A percentile compares a stretch with the other conserved stretches of the same genome.
phyloP scores from a whole-genome alignment of 1,140 invertebrate species.

The Coptotermes formosanus region DNA sequence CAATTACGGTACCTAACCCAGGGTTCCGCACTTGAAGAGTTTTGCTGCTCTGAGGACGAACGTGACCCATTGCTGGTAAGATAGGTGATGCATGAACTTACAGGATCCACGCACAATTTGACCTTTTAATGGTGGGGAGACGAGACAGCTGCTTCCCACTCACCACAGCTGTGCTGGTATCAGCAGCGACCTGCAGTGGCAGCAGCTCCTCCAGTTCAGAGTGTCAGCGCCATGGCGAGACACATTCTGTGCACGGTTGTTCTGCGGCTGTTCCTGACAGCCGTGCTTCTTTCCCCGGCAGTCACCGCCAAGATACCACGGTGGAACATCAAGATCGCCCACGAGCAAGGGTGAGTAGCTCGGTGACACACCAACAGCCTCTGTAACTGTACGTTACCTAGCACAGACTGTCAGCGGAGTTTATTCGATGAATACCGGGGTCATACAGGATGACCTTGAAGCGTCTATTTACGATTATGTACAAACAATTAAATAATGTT shows the following conservation, averaged over 20 bases:
- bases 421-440: too few relatives aligned
- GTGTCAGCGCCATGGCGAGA: background rate
- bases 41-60: too few relatives aligned
- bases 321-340: slow-evolving; percentile 47
- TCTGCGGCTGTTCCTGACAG: background rate
- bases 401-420: too few relatives aligned
- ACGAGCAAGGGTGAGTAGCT: slow-evolving; percentile 45
- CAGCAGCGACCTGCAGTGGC: background rate
- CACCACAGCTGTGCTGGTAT: background rate
- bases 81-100: too few relatives aligned
- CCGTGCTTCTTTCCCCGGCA: background rate
- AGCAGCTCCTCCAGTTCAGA: background rate
- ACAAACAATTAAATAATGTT: too few relatives aligned
- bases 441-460: too few relatives aligned
- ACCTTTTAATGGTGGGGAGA: background rate
- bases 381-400: too few relatives aligned
- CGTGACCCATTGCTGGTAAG: too few relatives aligned
- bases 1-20: too few relatives aligned
- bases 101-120: background rate
- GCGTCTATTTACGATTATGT: too few relatives aligned
- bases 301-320: slow-evolving; percentile 41
- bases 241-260: background rate
- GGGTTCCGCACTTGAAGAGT: too few relatives aligned
- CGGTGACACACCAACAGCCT: too few relatives aligned
- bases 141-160: background rate